phyloP scores from a whole-genome alignment of 1,140 invertebrate genomes.

The Panagrolaimus sp. region DNA sequence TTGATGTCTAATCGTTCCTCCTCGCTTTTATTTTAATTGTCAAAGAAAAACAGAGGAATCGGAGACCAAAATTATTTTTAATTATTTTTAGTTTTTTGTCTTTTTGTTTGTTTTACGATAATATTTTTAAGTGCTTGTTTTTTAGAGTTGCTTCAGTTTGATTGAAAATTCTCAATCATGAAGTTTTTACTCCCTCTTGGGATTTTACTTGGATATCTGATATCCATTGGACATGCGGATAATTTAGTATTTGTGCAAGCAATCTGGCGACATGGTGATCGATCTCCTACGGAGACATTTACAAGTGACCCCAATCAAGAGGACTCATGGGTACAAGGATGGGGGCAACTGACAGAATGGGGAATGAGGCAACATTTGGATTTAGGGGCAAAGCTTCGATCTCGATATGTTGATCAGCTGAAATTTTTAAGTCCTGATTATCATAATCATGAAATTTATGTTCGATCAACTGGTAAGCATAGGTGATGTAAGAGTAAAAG shows the following conservation, averaged over 20 bases:
- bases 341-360: conserved; percentile 27
- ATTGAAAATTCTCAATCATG: no score
- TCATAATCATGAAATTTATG: conserved; percentile 2
- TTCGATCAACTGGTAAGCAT: conserved; percentile 19
- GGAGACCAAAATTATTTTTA: no score
- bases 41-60: no score
- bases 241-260: conserved; percentile 11
- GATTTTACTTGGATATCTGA: no score
- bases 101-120: no score
- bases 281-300: conserved; percentile 12
- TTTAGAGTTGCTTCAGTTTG: no score
- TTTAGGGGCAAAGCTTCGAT: conserved; percentile 31
- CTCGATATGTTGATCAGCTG: conserved; percentile 30
- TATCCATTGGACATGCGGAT: neutral
- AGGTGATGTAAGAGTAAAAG: no score
- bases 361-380: conserved; percentile 38
- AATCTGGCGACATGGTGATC: conserved; percentile 26
- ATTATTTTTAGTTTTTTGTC: no score
- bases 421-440: conserved; percentile 21
- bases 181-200: no score
- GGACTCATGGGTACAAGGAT: conserved; percentile 10
- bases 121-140: no score
- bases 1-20: no score
- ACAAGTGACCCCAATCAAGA: conserved; percentile 17
- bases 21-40: no score